phyloP scores from a whole-genome alignment of 1,140 invertebrate species.

The Drosophila kikkawai region DNA sequence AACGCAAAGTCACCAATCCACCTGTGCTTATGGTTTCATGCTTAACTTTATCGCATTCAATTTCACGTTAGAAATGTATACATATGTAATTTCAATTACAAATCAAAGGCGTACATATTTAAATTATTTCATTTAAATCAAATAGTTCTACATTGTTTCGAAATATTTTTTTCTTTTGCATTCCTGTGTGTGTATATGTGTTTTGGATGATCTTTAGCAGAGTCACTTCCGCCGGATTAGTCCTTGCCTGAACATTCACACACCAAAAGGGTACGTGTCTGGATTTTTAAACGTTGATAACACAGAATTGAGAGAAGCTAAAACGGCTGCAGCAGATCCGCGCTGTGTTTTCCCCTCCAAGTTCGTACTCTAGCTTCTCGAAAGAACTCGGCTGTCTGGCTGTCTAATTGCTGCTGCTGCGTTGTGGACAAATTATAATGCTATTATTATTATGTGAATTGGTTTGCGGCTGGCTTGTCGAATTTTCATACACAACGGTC shows the following conservation, averaged over 20 bases:
- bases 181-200: conserved; percentile 58
- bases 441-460: conserved; percentile 54
- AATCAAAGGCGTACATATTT: conserved; percentile 78
- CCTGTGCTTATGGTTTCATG: conserved; percentile 13
- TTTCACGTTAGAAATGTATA: conserved; percentile 56
- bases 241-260: conserved; percentile 36
- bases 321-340: conserved; percentile 42
- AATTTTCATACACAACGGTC: conserved; percentile 44
- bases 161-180: conserved; percentile 29
- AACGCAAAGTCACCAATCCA: conserved; percentile 23
- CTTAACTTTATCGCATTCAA: conserved; percentile 35
- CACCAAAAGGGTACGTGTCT: conserved; percentile 34
- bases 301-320: conserved; percentile 53
- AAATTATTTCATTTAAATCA: conserved; percentile 81
- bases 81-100: conserved; percentile 79
- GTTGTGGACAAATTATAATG: conserved; percentile 49
- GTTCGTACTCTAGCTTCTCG: conserved; percentile 31
- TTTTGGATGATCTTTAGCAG: conserved; percentile 34
- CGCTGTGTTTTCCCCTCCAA: conserved; percentile 8
- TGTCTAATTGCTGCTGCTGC: conserved; percentile 50
- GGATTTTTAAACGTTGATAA: conserved; percentile 48
- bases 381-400: conserved; percentile 38
- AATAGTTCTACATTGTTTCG: conserved; percentile 74
- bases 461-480: conserved; percentile 41
- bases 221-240: conserved; percentile 26